phyloP scores from a whole-genome alignment of 1,140 invertebrate genomes.

The Drosophila melanica region DNA sequence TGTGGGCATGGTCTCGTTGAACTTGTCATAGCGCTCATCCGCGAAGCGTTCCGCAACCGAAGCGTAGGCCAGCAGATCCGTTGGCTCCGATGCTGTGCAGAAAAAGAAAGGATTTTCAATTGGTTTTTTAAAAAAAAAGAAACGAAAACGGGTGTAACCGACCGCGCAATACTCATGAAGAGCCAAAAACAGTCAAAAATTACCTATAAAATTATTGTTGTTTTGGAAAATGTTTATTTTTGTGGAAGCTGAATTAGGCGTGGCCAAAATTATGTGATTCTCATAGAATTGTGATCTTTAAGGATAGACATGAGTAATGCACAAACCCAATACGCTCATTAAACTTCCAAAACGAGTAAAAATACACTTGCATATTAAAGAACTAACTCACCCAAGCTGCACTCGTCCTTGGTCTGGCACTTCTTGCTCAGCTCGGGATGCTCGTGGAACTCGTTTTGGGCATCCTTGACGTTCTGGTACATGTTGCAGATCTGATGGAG shows the following conservation, averaged over 20 bases:
- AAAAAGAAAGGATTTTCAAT: not conserved
- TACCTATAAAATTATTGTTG: no score
- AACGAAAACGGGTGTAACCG: no score
- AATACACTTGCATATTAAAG: no score
- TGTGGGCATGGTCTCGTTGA: slow-evolving; percentile 78
- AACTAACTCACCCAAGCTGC: slow-evolving; percentile 78
- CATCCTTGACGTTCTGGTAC: slow-evolving; percentile 98
- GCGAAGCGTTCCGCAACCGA: slow-evolving; percentile 81
- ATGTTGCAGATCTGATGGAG: slow-evolving; percentile 98
- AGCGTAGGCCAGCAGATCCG: slow-evolving; percentile 85
- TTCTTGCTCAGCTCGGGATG: slow-evolving; percentile 86
- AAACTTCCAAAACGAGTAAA: no score
- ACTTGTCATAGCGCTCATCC: slow-evolving; percentile 84
- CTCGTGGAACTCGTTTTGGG: slow-evolving; percentile 93
- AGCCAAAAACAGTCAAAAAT: no score
- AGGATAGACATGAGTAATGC: no score
- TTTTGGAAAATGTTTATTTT: not conserved
- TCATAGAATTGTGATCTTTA: no score
- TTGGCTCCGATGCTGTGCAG: slow-evolving; percentile 86
- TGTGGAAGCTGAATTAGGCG: no score
- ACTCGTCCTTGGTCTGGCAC: slow-evolving; percentile 79
- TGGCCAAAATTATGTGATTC: no score
- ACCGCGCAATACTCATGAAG: no score
- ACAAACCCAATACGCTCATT: no score
- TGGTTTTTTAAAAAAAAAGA: no score